A percentile compares a stretch with the other conserved stretches of the same genome.
phyloP scores from a whole-genome alignment of 2,797 vertebrate genomes.

The Cuniculus paca region DNA sequence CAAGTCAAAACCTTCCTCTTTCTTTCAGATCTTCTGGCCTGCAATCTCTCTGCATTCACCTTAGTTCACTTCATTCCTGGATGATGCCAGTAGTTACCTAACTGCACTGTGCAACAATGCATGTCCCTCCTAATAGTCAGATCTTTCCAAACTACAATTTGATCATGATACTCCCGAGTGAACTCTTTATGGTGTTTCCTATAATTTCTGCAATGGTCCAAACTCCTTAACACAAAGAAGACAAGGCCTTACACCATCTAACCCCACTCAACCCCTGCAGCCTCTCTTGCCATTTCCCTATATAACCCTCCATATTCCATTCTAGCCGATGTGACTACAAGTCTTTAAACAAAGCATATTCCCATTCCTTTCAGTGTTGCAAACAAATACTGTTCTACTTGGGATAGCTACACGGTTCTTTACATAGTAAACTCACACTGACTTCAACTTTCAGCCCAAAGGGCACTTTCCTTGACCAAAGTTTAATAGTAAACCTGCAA shows the following conservation, averaged over 20 bases:
- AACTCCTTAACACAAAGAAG: neutral
- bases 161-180: neutral
- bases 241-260: neutral
- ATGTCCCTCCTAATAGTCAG: neutral
- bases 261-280: neutral
- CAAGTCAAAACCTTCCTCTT: neutral
- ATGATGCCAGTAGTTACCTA: neutral
- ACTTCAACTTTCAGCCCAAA: slow-evolving; percentile 24
- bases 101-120: neutral
- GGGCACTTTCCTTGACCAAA: neutral
- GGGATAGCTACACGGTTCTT: neutral
- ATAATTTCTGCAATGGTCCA: neutral
- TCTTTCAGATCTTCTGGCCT: slow-evolving; percentile 1
- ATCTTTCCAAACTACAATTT: slow-evolving; percentile 31
- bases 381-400: neutral
- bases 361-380: neutral
- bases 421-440: neutral
- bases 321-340: neutral
- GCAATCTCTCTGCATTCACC: neutral
- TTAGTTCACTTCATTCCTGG: neutral
- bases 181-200: neutral
- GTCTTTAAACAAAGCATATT: neutral
- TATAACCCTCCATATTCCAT: neutral
- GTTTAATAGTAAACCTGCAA: neutral
- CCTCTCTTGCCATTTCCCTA: neutral